Percentiles rank a stretch among this genome's conserved stretches.
Evolutionary conservation across 2,113 vertebrate species (phyloP).

Genomic region (Aythya baeri): DNA sequence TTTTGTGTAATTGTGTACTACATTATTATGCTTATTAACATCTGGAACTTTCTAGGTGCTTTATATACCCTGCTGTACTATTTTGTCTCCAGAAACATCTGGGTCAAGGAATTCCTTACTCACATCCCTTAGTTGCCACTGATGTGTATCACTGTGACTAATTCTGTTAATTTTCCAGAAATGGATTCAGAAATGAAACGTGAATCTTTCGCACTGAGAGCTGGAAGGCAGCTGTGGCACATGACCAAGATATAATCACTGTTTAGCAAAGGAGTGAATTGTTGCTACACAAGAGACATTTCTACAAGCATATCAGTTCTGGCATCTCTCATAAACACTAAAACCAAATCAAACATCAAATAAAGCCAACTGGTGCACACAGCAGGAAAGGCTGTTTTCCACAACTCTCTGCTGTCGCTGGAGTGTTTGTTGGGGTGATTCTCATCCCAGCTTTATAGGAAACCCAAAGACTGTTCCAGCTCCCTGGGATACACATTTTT

Average conservation of each 20-base stretch:
- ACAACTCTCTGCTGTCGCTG: not conserved
- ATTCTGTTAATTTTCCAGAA: not conserved
- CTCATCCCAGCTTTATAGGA: not conserved
- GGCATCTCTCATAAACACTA: not conserved
- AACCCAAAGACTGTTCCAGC: not conserved
- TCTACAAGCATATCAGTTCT: not conserved
- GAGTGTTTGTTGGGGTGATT: not conserved
- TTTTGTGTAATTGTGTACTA: not conserved
- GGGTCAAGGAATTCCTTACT: not conserved
- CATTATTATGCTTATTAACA: accelerated
- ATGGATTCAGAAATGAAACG: not conserved
- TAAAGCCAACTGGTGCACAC: not conserved
- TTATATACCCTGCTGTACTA: not conserved
- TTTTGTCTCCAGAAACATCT: not conserved
- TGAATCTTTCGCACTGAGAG: not conserved
- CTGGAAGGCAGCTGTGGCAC: not conserved
- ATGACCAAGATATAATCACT: not conserved
- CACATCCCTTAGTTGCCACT: not conserved
- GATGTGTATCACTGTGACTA: not conserved
- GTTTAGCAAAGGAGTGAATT: not conserved
- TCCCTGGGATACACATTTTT: not conserved
- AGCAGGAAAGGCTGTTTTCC: not conserved
- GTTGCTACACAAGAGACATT: not conserved
- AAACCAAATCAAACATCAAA: not conserved
- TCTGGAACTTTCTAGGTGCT: not conserved